Evolutionary conservation across 2,888 invertebrate genomes (phyloP).

Genomic region (Spatulosminthurus flaviceps): DNA sequence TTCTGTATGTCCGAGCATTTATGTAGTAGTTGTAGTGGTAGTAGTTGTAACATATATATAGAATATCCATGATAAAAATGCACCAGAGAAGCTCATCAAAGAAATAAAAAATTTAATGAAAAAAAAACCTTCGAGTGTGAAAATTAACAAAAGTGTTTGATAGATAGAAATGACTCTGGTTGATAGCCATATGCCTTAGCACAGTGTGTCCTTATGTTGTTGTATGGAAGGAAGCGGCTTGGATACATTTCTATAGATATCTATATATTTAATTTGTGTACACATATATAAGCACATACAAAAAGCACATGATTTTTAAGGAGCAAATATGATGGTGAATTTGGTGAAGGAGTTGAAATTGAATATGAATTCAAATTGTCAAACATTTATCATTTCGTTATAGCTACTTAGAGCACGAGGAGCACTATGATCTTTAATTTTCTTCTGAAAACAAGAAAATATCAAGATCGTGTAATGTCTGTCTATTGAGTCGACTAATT

Average conservation of each 20-base stretch:
- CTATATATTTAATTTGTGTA: no score
- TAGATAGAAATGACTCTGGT: neutral
- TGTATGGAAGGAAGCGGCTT: neutral
- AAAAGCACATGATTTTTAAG: no score
- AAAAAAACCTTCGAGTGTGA: constrained; percentile 18
- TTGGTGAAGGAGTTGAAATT: neutral
- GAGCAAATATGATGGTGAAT: no score
- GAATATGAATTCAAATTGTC: neutral
- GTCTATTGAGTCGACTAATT: neutral
- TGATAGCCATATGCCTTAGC: neutral
- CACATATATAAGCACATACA: no score
- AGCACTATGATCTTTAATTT: neutral
- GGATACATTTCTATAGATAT: no score
- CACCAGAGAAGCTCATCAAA: neutral
- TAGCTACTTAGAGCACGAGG: constrained; percentile 8
- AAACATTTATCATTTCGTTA: neutral
- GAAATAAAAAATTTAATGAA: neutral
- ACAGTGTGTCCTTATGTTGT: neutral
- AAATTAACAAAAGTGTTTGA: constrained; percentile 2
- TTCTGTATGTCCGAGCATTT: neutral
- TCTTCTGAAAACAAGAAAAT: neutral
- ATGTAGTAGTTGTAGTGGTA: no score
- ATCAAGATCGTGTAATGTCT: neutral
- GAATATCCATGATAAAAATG: no score
- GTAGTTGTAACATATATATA: no score